Conservation (phyloP, 2,113 vertebrate species). For the Colistium nudipinnis region DNA sequence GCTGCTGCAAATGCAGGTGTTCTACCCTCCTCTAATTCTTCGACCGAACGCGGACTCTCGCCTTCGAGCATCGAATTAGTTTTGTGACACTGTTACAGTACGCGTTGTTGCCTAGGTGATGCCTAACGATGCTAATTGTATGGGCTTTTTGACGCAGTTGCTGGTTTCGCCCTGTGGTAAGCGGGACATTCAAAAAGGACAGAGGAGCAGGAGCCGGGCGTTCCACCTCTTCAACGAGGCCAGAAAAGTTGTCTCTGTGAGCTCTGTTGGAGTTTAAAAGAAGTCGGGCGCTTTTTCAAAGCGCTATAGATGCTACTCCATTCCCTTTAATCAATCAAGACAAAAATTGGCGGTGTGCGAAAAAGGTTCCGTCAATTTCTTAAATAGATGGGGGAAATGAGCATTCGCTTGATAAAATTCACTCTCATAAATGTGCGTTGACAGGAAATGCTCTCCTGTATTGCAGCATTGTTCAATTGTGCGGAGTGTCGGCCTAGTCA, state of each 20-base stretch:
- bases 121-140: slow-evolving; percentile 43
- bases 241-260: slow-evolving; percentile 53
- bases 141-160: slow-evolving; percentile 27
- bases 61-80: slow-evolving; percentile 33
- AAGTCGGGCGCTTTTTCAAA: slow-evolving; percentile 21
- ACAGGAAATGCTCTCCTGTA: slow-evolving; percentile 46
- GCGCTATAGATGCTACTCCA: slow-evolving; percentile 25
- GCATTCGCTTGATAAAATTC: slow-evolving; percentile 57
- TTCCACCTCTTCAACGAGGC: slow-evolving; percentile 66
- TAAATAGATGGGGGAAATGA: slow-evolving; percentile 38
- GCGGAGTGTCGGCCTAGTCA: slow-evolving; percentile 63
- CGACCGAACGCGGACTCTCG: slow-evolving; percentile 22
- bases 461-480: slow-evolving; percentile 45
- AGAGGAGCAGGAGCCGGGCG: slow-evolving; percentile 39
- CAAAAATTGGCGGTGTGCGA: slow-evolving; percentile 22
- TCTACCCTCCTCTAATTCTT: slow-evolving; percentile 26
- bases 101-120: slow-evolving; percentile 26
- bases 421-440: slow-evolving; percentile 41
- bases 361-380: slow-evolving; percentile 45
- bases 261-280: slow-evolving; percentile 39
- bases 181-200: slow-evolving; percentile 43
- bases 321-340: slow-evolving; percentile 27
- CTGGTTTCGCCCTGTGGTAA: slow-evolving; percentile 34
- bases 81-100: slow-evolving; percentile 9
- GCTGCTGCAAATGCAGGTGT: slow-evolving; percentile 34